Evolutionary conservation across 2,888 invertebrate species (phyloP).

Genomic region (Kryphioiulus occultus): DNA sequence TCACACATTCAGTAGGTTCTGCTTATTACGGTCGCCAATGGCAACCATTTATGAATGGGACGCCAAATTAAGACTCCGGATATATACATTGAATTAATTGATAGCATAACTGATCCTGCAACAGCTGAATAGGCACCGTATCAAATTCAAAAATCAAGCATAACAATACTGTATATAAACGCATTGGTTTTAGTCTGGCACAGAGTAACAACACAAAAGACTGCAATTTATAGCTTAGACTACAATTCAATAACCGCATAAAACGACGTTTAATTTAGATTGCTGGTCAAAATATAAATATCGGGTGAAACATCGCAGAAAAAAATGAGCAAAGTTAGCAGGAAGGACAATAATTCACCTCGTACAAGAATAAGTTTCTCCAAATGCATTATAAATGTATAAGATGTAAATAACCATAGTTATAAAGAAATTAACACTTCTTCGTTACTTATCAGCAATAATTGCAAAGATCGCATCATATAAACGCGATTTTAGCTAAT

Average conservation of each 20-base stretch:
- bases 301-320: neutral
- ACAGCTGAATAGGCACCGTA: neutral
- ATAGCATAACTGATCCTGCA: neutral
- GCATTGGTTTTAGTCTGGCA: neutral
- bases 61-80: constrained; percentile 18
- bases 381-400: too few relatives aligned
- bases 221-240: neutral
- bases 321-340: neutral
- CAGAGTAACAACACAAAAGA: neutral
- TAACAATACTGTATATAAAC: neutral
- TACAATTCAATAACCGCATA: neutral
- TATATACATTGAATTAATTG: neutral
- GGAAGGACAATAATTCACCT: neutral
- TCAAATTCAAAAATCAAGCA: constrained; percentile 3
- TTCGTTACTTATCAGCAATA: too few relatives aligned
- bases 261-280: neutral
- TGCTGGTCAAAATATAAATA: neutral
- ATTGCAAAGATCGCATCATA: too few relatives aligned
- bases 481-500: neutral
- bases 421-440: too few relatives aligned
- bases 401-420: too few relatives aligned
- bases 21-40: constrained; percentile 18
- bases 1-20: neutral
- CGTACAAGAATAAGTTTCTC: neutral
- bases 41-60: constrained; percentile 32